Base-by-base conservation (phyloP, 1,140 invertebrate genomes). In the Gryon sp. region DNA sequence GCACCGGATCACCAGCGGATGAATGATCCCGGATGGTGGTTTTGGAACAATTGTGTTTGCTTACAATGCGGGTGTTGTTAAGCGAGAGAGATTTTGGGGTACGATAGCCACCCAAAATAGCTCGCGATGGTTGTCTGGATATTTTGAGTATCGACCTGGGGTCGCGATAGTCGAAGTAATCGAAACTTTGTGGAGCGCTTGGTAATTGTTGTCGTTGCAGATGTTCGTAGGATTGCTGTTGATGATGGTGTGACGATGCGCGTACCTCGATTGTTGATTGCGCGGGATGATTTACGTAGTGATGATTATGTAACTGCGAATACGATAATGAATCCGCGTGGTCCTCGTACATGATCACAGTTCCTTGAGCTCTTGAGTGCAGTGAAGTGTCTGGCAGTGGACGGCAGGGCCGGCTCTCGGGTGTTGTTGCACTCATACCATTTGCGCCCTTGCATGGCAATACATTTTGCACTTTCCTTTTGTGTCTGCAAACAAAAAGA, bases 381-480 rank as follows among this genome's bases (percentile, higher is more conserved):
- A 82, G 68, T 30, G 79, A 79, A 12, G 81, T 83, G 30, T 86
- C 85, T 0, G 82, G 30, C 28, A 82, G 28, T 5, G 81, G 72
- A 6, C 79, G 57, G 6, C 59, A 66, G 2, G 79, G 59, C 9
- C 91, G 90, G 11, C 90, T 91, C 11, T 86, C 80, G 8, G 84
- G 86, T 19, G 86, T 90, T 55, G 89, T 84, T 70, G 86, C 86
- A 73, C 84, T 87, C 19, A 81, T 89, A 38, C 91, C 89, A 12
- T 91, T 92, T 24, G 91, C 91, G 36, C 90, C 92, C 84, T 93
- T 93, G 86, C 92, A 93, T 14, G 92, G 92, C 69, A 93, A 86
- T 72, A 93, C 90, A 75, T 92, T 93, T 86, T 93, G 92, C 84
- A 93, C 92, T 90, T 93, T 93, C 81, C 92, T 90, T 83, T 93